These are phyloP conservation scores for Apodemus speciosus DNA, from an alignment of 2,113 vertebrate species.

Conservation along the genomic window DNA sequence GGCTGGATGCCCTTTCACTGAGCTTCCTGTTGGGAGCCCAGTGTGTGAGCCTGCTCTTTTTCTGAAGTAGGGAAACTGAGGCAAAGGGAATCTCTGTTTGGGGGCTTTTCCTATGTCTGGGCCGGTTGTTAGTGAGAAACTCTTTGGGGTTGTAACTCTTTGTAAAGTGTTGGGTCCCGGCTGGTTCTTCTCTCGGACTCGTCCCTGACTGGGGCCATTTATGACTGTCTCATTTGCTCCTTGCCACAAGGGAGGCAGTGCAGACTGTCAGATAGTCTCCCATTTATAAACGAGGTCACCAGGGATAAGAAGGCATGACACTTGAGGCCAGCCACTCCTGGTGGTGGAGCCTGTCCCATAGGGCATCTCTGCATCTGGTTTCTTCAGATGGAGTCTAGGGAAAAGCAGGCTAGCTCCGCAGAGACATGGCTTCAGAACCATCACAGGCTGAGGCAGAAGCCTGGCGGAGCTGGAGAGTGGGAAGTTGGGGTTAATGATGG, in stretches of 20 bases:
- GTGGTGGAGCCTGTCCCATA: not conserved
- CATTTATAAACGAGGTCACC: not conserved
- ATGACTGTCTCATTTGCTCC: not conserved
- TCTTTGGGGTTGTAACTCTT: not conserved
- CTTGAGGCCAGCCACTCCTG: not conserved
- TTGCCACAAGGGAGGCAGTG: not conserved
- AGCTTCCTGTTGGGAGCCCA: not conserved
- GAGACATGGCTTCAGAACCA: not conserved
- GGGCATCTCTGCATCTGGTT: not conserved
- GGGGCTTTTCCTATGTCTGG: no score
- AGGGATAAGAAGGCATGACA: not conserved
- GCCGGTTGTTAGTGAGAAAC: no score
- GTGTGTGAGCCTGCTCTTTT: not conserved
- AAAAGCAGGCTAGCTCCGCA: not conserved
- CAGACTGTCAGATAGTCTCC: not conserved
- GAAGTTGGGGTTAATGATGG: not conserved
- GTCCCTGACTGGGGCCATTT: not conserved
- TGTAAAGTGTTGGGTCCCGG: not conserved
- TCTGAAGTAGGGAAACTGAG: constrained; percentile 1
- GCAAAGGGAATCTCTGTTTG: not conserved
- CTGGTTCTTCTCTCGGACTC: not conserved
- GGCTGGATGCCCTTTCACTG: not conserved
- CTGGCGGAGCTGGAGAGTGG: not conserved
- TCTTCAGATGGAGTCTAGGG: not conserved
- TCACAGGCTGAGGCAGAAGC: not conserved